phyloP scores from a whole-genome alignment of 2,888 invertebrate genomes.

The Drosophila ochracea region DNA sequence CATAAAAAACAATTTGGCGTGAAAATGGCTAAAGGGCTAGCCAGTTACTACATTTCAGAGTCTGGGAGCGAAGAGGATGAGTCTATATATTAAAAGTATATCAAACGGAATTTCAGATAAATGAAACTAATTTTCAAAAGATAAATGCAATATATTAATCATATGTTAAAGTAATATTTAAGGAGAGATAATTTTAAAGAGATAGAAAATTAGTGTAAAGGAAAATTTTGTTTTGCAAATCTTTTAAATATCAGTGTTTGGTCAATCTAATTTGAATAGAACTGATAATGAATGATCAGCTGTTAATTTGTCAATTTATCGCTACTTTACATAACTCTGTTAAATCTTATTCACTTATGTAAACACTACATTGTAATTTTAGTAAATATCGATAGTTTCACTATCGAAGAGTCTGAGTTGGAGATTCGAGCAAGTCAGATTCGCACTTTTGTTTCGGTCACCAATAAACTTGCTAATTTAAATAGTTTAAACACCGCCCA shows the following conservation, averaged over 20 bases:
- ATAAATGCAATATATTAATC: background rate
- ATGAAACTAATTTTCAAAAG: background rate
- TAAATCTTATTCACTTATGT: too few species aligned
- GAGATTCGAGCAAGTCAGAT: too few species aligned
- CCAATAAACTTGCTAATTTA: too few species aligned
- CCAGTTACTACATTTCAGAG: background rate
- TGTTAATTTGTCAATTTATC: too few species aligned
- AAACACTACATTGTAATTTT: too few species aligned
- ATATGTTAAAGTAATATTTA: background rate
- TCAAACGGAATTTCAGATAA: background rate
- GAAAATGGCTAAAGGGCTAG: slow-evolving; percentile 37
- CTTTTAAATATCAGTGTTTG: background rate
- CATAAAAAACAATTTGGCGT: slow-evolving; percentile 71
- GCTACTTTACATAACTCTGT: too few species aligned
- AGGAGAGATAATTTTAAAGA: background rate
- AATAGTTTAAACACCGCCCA: too few species aligned
- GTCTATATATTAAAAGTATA: background rate
- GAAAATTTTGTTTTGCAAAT: background rate
- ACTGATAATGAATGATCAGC: too few species aligned
- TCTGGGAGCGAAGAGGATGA: background rate
- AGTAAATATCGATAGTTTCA: too few species aligned
- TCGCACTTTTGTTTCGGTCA: too few species aligned
- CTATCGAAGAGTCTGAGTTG: too few species aligned
- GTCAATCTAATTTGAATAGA: too few species aligned
- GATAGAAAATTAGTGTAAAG: background rate